Conservation (phyloP, 2,113 vertebrate species). For the Bubo scandiacus region DNA sequence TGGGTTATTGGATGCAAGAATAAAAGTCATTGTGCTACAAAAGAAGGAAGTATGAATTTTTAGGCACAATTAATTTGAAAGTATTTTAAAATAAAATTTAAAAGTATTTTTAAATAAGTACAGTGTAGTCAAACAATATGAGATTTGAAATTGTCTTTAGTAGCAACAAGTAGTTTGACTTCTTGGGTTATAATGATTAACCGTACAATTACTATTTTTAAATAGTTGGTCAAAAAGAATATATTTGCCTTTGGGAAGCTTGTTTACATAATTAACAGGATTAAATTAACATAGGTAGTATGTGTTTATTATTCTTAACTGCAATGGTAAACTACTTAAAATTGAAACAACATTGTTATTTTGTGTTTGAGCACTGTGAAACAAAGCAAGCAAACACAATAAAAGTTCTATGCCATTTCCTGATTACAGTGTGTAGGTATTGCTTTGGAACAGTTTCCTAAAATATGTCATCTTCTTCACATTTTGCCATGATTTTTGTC, state of each 20-base stretch:
- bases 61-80: not conserved
- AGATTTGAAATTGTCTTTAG: not conserved
- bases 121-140: not conserved
- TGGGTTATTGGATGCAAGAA: not conserved
- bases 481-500: not conserved
- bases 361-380: not conserved
- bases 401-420: not conserved
- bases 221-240: not conserved
- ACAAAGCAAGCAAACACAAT: not conserved
- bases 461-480: not conserved
- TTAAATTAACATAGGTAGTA: not conserved
- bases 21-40: not conserved
- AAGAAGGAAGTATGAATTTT: not conserved
- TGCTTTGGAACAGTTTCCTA: not conserved
- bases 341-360: not conserved
- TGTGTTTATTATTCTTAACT: not conserved
- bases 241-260: not conserved
- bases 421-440: not conserved
- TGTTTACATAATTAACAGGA: not conserved
- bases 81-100: not conserved
- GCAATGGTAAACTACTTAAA: not conserved
- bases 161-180: not conserved
- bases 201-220: not conserved
- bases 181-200: not conserved
- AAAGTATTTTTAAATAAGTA: not conserved